A percentile compares a stretch with the other conserved stretches of the same genome.
Evolutionary conservation across 2,888 invertebrate species (phyloP).

Genomic region (Scaptomyza polygonia): DNA sequence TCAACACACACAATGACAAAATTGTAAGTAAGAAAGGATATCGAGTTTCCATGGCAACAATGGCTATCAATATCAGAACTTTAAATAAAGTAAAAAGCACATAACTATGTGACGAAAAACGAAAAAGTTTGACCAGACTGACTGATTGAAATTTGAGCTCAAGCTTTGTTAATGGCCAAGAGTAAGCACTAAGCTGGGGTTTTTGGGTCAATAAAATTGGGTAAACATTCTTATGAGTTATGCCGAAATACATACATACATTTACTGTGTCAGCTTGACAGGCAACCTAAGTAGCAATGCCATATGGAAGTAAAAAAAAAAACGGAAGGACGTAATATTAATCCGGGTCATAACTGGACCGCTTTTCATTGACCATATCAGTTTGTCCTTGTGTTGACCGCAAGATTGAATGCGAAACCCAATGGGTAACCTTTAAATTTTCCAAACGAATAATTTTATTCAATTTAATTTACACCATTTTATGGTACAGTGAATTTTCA

Average conservation of each 20-base stretch:
- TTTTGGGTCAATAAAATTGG: neutral
- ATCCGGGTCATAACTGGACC: neutral
- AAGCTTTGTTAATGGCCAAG: neutral
- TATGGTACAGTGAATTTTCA: too few relatives aligned
- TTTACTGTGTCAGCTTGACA: neutral
- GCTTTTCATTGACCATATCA: neutral
- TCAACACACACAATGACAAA: neutral
- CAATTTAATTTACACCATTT: too few relatives aligned
- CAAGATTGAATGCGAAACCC: neutral
- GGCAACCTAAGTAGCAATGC: neutral
- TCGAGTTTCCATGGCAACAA: neutral
- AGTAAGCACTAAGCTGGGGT: neutral
- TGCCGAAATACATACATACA: neutral
- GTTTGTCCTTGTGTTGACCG: neutral
- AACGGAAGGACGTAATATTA: neutral
- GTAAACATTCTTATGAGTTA: neutral
- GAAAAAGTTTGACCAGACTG: neutral
- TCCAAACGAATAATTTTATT: neutral
- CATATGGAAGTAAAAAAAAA: neutral
- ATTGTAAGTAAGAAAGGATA: neutral
- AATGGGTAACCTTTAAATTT: neutral
- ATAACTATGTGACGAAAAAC: neutral
- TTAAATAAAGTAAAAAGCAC: neutral
- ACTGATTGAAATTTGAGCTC: conserved; percentile 1
- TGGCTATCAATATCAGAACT: neutral